A percentile compares a stretch with the other conserved stretches of the same genome.
Conservation (phyloP, 2,888 invertebrate species). For the Thera obeliscata region DNA sequence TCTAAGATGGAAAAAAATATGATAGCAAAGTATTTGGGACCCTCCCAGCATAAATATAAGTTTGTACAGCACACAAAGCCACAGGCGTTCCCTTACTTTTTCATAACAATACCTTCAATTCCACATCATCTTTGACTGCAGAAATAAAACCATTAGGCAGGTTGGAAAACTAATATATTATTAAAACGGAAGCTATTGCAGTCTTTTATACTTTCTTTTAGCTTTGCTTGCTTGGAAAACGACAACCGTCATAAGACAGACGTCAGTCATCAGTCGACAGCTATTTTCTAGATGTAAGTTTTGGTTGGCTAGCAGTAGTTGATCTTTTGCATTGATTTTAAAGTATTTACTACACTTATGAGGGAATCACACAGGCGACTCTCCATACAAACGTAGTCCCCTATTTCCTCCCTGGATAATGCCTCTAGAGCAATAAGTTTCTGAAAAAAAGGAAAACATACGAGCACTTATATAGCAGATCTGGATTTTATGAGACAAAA, state of each 20-base stretch:
- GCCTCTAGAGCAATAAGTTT: too few relatives aligned
- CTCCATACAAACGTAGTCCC: too few relatives aligned
- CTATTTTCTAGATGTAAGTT: not conserved
- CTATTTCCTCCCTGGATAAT: too few relatives aligned
- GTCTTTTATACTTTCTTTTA: conserved; percentile 51
- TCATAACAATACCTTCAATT: conserved; percentile 19
- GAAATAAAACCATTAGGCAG: conserved; percentile 43
- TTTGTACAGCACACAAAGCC: not conserved
- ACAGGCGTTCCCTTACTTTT: not conserved
- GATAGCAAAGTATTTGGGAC: too few relatives aligned
- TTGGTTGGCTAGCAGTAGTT: not conserved
- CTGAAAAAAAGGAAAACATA: too few relatives aligned
- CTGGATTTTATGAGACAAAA: too few relatives aligned
- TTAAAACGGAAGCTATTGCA: conserved; percentile 70
- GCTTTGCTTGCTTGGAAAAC: not conserved
- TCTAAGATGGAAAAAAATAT: too few relatives aligned
- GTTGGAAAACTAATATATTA: conserved; percentile 54
- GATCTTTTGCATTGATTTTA: too few relatives aligned
- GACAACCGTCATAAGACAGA: not conserved
- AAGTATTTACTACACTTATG: too few relatives aligned
- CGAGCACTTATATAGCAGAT: too few relatives aligned
- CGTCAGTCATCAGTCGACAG: not conserved
- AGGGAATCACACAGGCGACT: too few relatives aligned
- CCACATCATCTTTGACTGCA: conserved; percentile 33
- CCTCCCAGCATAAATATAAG: too few relatives aligned